Evolutionary conservation across 2,888 invertebrate species (phyloP), one percentile per base, ranked within the genome.

Genomic region (Cantharis flavilabris): DNA sequence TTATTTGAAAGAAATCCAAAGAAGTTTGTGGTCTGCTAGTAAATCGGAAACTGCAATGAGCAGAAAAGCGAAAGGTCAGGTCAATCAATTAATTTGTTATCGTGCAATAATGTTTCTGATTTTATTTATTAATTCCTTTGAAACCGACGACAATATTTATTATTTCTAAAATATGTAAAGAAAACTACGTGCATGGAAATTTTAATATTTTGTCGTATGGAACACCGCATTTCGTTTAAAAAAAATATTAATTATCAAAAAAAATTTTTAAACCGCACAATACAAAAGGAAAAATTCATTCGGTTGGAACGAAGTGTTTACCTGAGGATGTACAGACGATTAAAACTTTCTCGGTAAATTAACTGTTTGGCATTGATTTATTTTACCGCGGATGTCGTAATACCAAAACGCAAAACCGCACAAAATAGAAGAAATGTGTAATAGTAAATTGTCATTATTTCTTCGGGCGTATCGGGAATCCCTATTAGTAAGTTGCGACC

Each of bases 381-480:
- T 49, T n/a, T 49, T 49, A 49, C 9, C n/a, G 49, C 5, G 49
- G 49, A 49, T 49, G 49, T 49, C 13, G 49, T 49, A 49, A 49
- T 49, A n/a, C n/a, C 49, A n/a, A 49, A 49, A 49, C 49, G n/a
- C 49, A n/a, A 49, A 49, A 49, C 49, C 49, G n/a, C 49, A 49
- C n/a, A 49, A 62, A 30, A 70, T 18, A 9, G 62, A 62, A 70
- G 18, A 33, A 33, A 49, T 20, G 13, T 33, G 28, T 67, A 67
- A 72, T 62, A 71, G 18, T 64, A 72, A 30, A 70, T 70, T 65
- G 67, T n/a, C 18, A 23, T 67, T 67, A 67, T 11, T 67, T 64
- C 30, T 33, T 62, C 20, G 75, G 73, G 70, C 26, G 63, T 64
- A 70, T 26, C 65, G 76, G 76, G 76, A 77, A 71, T 77, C 73